Percentiles rank a stretch among this genome's conserved stretches.
These are phyloP conservation scores for Crenichthys baileyi DNA, from an alignment of 2,797 vertebrate genomes.

Conservation along the genomic window DNA sequence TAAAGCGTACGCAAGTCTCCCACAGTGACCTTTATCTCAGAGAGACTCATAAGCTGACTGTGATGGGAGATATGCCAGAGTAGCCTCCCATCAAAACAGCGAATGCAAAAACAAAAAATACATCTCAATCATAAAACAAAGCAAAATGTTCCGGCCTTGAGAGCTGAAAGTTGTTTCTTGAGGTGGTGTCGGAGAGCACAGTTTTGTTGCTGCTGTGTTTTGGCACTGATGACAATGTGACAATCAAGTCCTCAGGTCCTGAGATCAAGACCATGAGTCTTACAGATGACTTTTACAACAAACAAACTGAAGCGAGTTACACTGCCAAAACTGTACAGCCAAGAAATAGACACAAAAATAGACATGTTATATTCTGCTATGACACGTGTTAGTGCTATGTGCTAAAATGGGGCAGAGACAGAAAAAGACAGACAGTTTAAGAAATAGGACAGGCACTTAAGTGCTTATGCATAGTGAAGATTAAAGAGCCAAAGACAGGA, in stretches of 20 bases:
- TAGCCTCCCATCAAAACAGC: slow-evolving; percentile 32
- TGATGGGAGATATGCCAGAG: slow-evolving; percentile 52
- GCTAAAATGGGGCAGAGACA: slow-evolving; percentile 54
- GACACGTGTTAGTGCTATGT: slow-evolving; percentile 69
- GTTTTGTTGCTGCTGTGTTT: slow-evolving; percentile 47
- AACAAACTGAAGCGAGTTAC: slow-evolving; percentile 57
- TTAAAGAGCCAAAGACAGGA: slow-evolving; percentile 38
- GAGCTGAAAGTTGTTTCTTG: slow-evolving; percentile 54
- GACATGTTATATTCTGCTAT: slow-evolving; percentile 59
- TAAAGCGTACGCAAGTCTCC: slow-evolving; percentile 55
- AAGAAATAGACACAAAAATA: slow-evolving; percentile 73
- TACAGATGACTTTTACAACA: slow-evolving; percentile 44
- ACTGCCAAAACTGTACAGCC: slow-evolving; percentile 67
- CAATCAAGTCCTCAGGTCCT: slow-evolving; percentile 43
- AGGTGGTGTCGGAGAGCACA: slow-evolving; percentile 45
- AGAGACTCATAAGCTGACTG: slow-evolving; percentile 45
- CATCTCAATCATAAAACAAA: slow-evolving; percentile 38
- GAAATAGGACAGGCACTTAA: slow-evolving; percentile 76
- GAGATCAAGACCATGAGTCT: slow-evolving; percentile 35
- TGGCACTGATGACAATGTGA: slow-evolving; percentile 61
- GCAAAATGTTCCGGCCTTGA: slow-evolving; percentile 38
- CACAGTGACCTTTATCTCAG: slow-evolving; percentile 54
- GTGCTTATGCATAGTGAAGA: slow-evolving; percentile 77
- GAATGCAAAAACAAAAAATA: slow-evolving; percentile 19
- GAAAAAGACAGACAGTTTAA: slow-evolving; percentile 15